Conservation (phyloP, 1,140 invertebrate species). For the Plutomurus gul region DNA sequence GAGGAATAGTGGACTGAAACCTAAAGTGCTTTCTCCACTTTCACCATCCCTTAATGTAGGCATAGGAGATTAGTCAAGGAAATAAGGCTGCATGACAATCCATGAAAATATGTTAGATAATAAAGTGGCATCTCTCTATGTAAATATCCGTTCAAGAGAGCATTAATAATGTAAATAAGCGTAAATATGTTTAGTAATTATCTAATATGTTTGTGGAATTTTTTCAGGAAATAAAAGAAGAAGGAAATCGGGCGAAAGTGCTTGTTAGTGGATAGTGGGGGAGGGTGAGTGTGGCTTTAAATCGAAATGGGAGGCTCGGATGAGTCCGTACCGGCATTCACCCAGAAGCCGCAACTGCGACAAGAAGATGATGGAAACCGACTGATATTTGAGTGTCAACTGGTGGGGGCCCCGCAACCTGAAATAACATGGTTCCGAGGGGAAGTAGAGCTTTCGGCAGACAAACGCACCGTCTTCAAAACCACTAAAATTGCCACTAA, state of each 20-base stretch:
- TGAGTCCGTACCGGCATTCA: constrained; percentile 95
- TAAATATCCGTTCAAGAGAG: too few species aligned
- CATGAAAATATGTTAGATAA: background rate
- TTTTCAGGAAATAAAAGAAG: constrained; percentile 25
- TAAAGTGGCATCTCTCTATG: background rate
- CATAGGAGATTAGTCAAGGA: background rate
- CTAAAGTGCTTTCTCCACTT: too few species aligned
- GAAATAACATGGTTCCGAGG: constrained; percentile 90
- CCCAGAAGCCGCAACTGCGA: constrained; percentile 91
- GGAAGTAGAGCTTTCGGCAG: constrained; percentile 78
- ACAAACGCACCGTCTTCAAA: constrained; percentile 81
- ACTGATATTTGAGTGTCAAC: constrained; percentile 91
- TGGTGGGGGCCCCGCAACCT: constrained; percentile 84
- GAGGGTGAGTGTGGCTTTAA: constrained; percentile 12
- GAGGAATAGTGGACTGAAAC: too few species aligned
- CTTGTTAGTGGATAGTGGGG: constrained; percentile 12
- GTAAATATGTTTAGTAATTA: too few species aligned
- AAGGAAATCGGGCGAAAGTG: background rate
- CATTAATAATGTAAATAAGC: too few species aligned
- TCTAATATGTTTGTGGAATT: too few species aligned
- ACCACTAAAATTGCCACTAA: constrained; percentile 81
- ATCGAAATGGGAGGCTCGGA: constrained; percentile 72
- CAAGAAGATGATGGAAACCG: constrained; percentile 96
- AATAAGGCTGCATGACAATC: too few species aligned
- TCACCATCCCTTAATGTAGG: too few species aligned